Percentiles rank a stretch among this genome's conserved stretches.
These are phyloP conservation scores for Anarsia innoxiella DNA, from an alignment of 2,888 invertebrate species.

Conservation along the genomic window DNA sequence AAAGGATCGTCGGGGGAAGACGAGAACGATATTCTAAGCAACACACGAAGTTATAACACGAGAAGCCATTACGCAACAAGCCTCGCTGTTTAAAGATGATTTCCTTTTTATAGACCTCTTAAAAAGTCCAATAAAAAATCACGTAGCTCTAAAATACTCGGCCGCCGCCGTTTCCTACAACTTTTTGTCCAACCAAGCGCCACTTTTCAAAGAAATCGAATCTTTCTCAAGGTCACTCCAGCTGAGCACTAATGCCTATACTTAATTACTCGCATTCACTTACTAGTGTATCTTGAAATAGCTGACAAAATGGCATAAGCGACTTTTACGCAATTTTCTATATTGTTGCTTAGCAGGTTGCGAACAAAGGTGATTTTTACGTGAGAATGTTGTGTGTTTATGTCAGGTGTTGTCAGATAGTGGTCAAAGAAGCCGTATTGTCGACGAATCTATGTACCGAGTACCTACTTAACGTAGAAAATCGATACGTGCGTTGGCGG, in stretches of 20 bases:
- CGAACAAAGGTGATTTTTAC: neutral
- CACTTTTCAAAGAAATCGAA: slow-evolving; percentile 2
- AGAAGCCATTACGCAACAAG: too few relatives aligned
- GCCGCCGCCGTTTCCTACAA: too few relatives aligned
- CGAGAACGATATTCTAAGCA: too few relatives aligned
- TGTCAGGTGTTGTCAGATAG: slow-evolving; percentile 26
- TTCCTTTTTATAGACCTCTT: too few relatives aligned
- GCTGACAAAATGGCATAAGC: neutral
- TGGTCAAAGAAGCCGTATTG: slow-evolving; percentile 62
- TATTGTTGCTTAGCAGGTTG: neutral
- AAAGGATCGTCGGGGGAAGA: too few relatives aligned
- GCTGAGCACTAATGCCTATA: slow-evolving; percentile 4
- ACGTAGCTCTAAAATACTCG: too few relatives aligned
- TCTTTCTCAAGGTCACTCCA: neutral
- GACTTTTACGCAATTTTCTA: neutral
- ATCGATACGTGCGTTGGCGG: slow-evolving; percentile 65
- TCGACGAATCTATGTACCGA: slow-evolving; percentile 59
- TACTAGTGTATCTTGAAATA: neutral
- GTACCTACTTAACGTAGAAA: slow-evolving; percentile 46
- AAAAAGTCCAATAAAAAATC: too few relatives aligned
- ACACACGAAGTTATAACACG: too few relatives aligned
- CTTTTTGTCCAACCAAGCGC: neutral
- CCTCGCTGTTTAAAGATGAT: too few relatives aligned
- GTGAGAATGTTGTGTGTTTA: slow-evolving; percentile 7
- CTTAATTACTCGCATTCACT: slow-evolving; percentile 4